Base-by-base conservation (phyloP, 2,888 invertebrate genomes). In the Iphiclides podalirius region DNA sequence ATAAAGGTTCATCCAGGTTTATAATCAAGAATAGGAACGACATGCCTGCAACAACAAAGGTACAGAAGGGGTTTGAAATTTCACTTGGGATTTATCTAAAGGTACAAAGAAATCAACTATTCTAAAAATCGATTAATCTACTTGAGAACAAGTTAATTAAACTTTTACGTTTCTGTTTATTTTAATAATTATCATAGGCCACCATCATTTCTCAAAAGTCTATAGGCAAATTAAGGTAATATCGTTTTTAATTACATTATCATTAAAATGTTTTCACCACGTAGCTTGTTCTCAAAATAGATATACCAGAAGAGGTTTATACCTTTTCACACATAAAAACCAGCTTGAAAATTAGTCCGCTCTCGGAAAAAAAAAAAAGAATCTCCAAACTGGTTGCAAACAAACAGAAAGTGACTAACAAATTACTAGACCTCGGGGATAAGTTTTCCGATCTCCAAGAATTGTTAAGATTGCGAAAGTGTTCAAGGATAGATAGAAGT, bases 101-200 rank as follows among this genome's bases (percentile, higher is more conserved):
- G 62, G 61, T 52, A 72, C 60, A 70, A 59, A 70, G 59, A 63
- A 64, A 67, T 58, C 61, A 61, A 38, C 38, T 43, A 49, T n/a
- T 12, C 12, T 28, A 14, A 15, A 15, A 16, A 38, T 23, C 15
- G 4, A 14, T 71, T 75, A 70, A 56, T 57, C 80, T 80, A 79
- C 76, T 39, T 53, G 65, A 71, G 76, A 75, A 79, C 67, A 74
- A 76, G 72, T 72, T 64, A 72, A 64, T 31, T 31, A 20, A 20
- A n/a, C n/a, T n/a, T n/a, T n/a, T n/a, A n/a, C n/a, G n/a, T n/a
- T n/a, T n/a, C n/a, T n/a, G n/a, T n/a, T n/a, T n/a, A n/a, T n/a
- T n/a, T n/a, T n/a, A n/a, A n/a, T n/a, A n/a, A n/a, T n/a, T n/a
- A n/a, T n/a, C n/a, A n/a, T n/a, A n/a, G n/a, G n/a, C n/a, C n/a